Conservation (phyloP, 2,888 invertebrate species). For the Gymnoscelis rufifasciata region DNA sequence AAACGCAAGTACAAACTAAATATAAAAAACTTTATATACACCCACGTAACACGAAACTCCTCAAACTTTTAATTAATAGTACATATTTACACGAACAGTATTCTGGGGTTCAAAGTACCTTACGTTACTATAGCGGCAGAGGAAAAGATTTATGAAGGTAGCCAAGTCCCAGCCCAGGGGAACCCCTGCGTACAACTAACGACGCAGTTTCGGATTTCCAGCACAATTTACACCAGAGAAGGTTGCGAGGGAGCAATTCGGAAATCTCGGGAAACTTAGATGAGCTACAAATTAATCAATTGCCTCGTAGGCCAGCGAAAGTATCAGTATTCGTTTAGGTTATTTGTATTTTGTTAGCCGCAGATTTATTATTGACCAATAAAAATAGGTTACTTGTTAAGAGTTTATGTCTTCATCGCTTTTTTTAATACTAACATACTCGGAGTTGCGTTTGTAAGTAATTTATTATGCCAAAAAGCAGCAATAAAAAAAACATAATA, state of each 20-base stretch:
- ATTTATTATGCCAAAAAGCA: too few species aligned
- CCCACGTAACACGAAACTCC: too few species aligned
- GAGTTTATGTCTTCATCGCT: too few species aligned
- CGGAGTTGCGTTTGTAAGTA: too few species aligned
- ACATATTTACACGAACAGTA: neutral
- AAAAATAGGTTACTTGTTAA: too few species aligned
- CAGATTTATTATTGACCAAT: too few species aligned
- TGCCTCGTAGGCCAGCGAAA: slow-evolving; percentile 31
- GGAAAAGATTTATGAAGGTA: slow-evolving; percentile 76
- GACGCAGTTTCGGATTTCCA: slow-evolving; percentile 72
- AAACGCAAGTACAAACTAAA: too few species aligned
- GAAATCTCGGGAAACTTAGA: slow-evolving; percentile 63
- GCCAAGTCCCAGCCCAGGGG: slow-evolving; percentile 66
- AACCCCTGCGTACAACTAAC: slow-evolving; percentile 68
- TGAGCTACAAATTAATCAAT: slow-evolving; percentile 60
- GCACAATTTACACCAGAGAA: slow-evolving; percentile 68
- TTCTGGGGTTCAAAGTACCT: neutral
- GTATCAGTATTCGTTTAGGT: neutral
- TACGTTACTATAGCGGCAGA: slow-evolving; percentile 69
- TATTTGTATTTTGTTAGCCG: neutral
- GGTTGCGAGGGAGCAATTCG: slow-evolving; percentile 47
- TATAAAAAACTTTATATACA: too few species aligned
- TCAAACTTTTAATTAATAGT: neutral
- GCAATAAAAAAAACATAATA: too few species aligned
- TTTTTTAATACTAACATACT: too few species aligned